Base-by-base conservation (phyloP, 2,113 vertebrate species). In the Holacanthus passer region DNA sequence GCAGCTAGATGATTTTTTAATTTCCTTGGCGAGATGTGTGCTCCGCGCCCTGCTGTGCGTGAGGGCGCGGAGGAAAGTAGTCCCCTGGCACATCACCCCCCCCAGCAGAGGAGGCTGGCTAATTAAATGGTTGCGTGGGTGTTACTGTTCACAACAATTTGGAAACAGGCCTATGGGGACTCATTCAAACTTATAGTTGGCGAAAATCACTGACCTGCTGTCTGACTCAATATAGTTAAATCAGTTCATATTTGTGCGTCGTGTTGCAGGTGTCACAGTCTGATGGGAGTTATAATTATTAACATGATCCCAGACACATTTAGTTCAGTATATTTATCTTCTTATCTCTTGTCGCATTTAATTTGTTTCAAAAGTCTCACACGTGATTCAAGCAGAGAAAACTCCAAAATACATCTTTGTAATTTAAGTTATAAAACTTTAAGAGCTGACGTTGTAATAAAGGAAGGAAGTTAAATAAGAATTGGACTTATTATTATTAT, bases 1-100 rank as follows among this genome's bases (percentile, higher is more conserved):
- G 81, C 91, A 89, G 65, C 85, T 70, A 71, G 80, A 91, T 29
- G 78, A 83, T 79, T 73, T 89, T 87, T 87, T 87, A 93, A 59
- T 90, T 91, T 76, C 77, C 90, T 81, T 78, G 91, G 88, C 86
- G 27, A 88, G 43, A 84, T 84, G 75, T 64, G 29, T 17, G 71
- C 19, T 31, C 75, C 80, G 41, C 69, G 68, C 4, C 41, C 31
- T 68, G 50, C 1, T 65, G 77, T 56, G 48, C 52, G 71, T 68
- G 27, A 70, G 50, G 16, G 64, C 27, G 56, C 77, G 56, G 5
- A 55, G 13, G 8, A 68, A 83, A 73, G 27, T 73, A 50, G 43
- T 60, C 19, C 55, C 43, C 7, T 43, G 29, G 63, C 20, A 37
- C 62, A 66, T 48, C 47, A 37, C 45, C 55, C 24, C 31, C 55